Conservation (phyloP, 2,888 invertebrate species). For the Boloria selene region DNA sequence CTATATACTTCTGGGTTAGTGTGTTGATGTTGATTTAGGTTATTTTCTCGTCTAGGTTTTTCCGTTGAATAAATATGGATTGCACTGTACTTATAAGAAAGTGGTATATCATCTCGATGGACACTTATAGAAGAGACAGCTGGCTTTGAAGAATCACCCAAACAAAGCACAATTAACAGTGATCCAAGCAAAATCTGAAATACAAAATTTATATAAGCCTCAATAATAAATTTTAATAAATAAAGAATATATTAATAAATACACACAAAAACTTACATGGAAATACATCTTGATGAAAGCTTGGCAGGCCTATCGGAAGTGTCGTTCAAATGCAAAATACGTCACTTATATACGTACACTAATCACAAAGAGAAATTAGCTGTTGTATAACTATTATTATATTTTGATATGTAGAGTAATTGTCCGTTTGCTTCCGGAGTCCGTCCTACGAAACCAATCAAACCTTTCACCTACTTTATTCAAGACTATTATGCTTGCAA, state of each 20-base stretch:
- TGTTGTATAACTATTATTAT: slow-evolving; percentile 51
- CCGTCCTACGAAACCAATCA: not conserved
- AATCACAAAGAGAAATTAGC: slow-evolving; percentile 54
- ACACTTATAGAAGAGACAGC: slow-evolving; percentile 48
- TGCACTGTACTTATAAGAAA: slow-evolving; percentile 47
- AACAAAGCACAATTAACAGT: slow-evolving; percentile 15
- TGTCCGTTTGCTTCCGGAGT: slow-evolving; percentile 35
- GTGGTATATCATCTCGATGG: slow-evolving; percentile 47
- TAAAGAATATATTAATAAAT: not conserved
- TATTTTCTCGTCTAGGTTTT: slow-evolving; percentile 28
- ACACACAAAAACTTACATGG: slow-evolving; percentile 24
- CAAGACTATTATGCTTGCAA: slow-evolving; percentile 4
- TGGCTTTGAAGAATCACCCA: slow-evolving; percentile 32
- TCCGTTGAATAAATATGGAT: slow-evolving; percentile 43
- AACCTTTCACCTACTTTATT: slow-evolving; percentile 19
- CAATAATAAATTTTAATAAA: not conserved
- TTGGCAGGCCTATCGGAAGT: slow-evolving; percentile 44
- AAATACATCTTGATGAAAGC: slow-evolving; percentile 25
- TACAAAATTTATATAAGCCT: not conserved
- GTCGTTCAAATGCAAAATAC: slow-evolving; percentile 44
- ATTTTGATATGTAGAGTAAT: slow-evolving; percentile 45
- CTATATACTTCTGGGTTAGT: slow-evolving; percentile 1
- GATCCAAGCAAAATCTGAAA: slow-evolving; percentile 31
- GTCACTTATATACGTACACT: slow-evolving; percentile 53
- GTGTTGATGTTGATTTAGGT: not conserved